These are phyloP conservation scores for Saturnia pavonia DNA, from an alignment of 2,888 invertebrate species.

Conservation along the genomic window DNA sequence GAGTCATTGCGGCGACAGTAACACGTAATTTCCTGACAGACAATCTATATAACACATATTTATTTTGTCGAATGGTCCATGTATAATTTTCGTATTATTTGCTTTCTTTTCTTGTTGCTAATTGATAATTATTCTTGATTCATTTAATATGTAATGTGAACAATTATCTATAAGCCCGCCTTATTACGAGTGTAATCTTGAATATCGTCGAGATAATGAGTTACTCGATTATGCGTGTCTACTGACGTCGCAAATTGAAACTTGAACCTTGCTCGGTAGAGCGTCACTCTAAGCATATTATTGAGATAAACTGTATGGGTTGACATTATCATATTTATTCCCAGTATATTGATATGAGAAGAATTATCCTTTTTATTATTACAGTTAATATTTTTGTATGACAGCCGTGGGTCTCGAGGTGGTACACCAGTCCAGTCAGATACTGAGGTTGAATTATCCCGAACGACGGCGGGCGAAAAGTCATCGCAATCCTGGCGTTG, in stretches of 20 bases:
- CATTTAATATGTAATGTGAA: too few relatives aligned
- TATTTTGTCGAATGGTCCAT: background rate
- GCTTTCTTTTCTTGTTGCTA: background rate
- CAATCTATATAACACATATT: background rate
- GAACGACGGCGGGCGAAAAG: conserved; percentile 67
- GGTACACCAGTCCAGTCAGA: conserved; percentile 96
- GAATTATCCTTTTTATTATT: background rate
- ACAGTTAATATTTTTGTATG: background rate
- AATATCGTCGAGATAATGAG: background rate
- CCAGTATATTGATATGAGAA: background rate
- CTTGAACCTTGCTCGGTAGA: background rate
- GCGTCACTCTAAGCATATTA: background rate
- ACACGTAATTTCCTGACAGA: conserved; percentile 9
- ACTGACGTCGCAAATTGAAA: background rate
- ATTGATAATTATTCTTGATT: too few relatives aligned
- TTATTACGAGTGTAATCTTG: too few relatives aligned
- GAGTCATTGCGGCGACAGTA: background rate
- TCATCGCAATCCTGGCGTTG: conserved; percentile 91
- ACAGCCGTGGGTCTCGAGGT: conserved; percentile 83
- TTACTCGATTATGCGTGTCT: background rate
- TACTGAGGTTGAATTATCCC: conserved; percentile 93
- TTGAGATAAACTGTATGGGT: background rate
- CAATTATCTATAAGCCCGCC: too few relatives aligned
- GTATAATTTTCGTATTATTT: background rate
- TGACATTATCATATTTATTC: background rate